Percentiles rank a stretch among this genome's conserved stretches.
phyloP scores from a whole-genome alignment of 2,113 vertebrate species.

The Leptocoma aspasia region DNA sequence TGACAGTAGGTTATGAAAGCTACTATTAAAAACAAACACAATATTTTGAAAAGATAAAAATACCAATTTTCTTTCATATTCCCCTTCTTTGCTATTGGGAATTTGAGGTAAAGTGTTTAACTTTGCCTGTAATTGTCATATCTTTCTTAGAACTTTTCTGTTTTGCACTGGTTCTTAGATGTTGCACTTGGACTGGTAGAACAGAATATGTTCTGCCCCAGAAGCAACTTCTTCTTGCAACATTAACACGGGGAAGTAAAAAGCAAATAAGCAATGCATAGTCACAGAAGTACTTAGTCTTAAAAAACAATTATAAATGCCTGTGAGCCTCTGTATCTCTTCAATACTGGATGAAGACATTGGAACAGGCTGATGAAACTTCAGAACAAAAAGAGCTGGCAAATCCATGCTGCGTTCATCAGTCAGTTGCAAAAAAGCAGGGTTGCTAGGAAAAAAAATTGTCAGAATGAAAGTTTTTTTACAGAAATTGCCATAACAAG shows the following conservation, averaged over 20 bases:
- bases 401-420: slow-evolving; percentile 64
- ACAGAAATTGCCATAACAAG: neutral
- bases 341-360: slow-evolving; percentile 66
- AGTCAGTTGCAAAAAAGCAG: slow-evolving; percentile 55
- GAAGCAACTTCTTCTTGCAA: neutral
- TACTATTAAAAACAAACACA: neutral
- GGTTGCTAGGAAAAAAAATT: slow-evolving; percentile 49
- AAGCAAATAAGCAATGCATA: neutral
- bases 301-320: slow-evolving; percentile 33
- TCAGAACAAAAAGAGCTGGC: slow-evolving; percentile 78
- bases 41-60: neutral
- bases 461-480: neutral
- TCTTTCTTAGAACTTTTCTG: neutral
- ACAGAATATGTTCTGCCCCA: neutral
- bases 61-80: neutral
- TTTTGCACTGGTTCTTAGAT: neutral
- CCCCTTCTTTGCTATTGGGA: neutral
- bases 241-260: neutral
- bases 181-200: neutral
- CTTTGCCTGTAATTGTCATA: neutral
- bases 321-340: slow-evolving; percentile 75
- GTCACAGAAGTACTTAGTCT: neutral
- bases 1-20: neutral
- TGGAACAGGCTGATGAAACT: slow-evolving; percentile 72
- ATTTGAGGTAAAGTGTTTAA: neutral